These are phyloP conservation scores for Bolborhynchus lineola DNA, from an alignment of 2,113 vertebrate genomes.

Conservation along the genomic window DNA sequence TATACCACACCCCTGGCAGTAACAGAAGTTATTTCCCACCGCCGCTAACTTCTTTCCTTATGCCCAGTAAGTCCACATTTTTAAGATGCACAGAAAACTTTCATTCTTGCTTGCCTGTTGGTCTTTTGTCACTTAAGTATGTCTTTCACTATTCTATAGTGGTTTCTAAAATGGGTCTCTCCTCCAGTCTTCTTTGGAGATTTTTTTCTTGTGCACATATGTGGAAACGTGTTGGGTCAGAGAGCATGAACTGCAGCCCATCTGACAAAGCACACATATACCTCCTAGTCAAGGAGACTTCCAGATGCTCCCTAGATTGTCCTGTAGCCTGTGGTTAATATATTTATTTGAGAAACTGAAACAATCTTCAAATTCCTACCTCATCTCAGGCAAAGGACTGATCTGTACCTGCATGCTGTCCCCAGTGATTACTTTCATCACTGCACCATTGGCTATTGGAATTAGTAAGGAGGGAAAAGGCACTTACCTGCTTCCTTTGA, in stretches of 20 bases:
- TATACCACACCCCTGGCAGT: not conserved
- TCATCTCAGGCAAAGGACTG: not conserved
- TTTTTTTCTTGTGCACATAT: not conserved
- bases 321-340: not conserved
- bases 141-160: not conserved
- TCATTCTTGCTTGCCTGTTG: not conserved
- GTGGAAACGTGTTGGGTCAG: not conserved
- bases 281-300: not conserved
- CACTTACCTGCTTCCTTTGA: not conserved
- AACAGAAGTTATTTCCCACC: not conserved
- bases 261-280: not conserved
- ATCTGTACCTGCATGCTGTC: not conserved
- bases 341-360: not conserved
- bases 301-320: not conserved
- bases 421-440: not conserved
- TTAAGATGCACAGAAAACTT: not conserved
- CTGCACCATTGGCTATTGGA: rapidly evolving
- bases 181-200: not conserved
- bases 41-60: not conserved
- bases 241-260: not conserved
- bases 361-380: not conserved
- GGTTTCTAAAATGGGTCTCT: not conserved
- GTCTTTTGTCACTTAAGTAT: not conserved
- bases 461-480: not conserved
- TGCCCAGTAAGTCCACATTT: not conserved